Evolutionary conservation across 2,888 invertebrate genomes (phyloP).

Genomic region (Caenorhabditis sp.): DNA sequence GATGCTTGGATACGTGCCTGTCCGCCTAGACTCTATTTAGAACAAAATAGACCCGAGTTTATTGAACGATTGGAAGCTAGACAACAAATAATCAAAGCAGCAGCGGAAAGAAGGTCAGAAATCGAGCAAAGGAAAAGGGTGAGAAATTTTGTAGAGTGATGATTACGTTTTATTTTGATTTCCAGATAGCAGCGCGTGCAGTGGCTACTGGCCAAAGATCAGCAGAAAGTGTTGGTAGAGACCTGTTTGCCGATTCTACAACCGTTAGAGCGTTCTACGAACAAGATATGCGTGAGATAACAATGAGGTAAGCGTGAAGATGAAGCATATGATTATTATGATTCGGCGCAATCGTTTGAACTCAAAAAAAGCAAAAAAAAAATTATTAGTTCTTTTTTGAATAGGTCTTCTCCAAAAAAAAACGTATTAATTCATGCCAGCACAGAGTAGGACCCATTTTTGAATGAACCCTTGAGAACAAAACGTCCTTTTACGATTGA

Average conservation of each 20-base stretch:
- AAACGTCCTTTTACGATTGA: too few relatives aligned
- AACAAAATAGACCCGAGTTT: slow-evolving; percentile 34
- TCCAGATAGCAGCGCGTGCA: slow-evolving; percentile 31
- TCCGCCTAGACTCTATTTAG: slow-evolving; percentile 32
- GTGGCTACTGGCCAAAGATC: slow-evolving; percentile 24
- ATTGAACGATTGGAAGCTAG: slow-evolving; percentile 29
- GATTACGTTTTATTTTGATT: neutral
- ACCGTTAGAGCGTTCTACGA: slow-evolving; percentile 25
- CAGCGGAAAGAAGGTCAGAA: slow-evolving; percentile 21
- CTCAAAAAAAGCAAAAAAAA: too few relatives aligned
- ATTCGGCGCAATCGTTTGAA: too few relatives aligned
- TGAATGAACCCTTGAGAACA: too few relatives aligned
- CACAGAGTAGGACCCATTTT: too few relatives aligned
- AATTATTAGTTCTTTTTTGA: too few relatives aligned
- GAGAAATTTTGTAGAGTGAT: slow-evolving; percentile 5
- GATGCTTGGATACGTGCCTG: slow-evolving; percentile 18
- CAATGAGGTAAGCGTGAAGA: slow-evolving; percentile 30
- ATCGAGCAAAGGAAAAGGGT: slow-evolving; percentile 33
- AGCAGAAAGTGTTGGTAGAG: slow-evolving; percentile 25
- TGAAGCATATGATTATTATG: too few relatives aligned
- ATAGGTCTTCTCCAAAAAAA: too few relatives aligned
- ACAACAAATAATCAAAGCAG: slow-evolving; percentile 29
- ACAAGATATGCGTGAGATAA: slow-evolving; percentile 28
- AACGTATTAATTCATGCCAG: too few relatives aligned
- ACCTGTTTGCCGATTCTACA: slow-evolving; percentile 30